Conservation (phyloP, 2,113 vertebrate species). For the Marmota flaviventris region DNA sequence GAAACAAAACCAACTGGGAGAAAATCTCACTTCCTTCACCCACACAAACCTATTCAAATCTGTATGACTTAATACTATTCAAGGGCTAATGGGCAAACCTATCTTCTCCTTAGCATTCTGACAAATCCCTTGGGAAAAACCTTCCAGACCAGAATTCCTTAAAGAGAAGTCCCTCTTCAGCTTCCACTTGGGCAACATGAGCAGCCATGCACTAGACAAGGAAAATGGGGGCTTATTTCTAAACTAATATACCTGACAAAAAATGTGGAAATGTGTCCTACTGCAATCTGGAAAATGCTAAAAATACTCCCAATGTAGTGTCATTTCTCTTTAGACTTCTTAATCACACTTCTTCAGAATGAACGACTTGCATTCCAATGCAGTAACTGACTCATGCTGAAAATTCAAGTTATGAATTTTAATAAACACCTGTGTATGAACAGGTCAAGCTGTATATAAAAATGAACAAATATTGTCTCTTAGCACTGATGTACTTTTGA, state of each 20-base stretch:
- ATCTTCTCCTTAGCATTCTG: background rate
- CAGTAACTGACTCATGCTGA: background rate
- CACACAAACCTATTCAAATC: background rate
- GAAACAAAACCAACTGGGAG: constrained; percentile 26
- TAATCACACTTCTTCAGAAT: background rate
- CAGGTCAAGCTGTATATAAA: constrained; percentile 11
- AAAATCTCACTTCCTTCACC: background rate
- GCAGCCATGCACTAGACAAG: background rate
- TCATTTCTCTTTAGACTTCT: constrained; percentile 1
- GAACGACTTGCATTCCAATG: background rate
- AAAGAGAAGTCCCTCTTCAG: background rate
- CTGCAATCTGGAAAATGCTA: background rate
- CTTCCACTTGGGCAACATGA: background rate
- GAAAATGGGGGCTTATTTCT: constrained; percentile 33
- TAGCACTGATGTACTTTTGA: background rate
- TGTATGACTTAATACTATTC: background rate
- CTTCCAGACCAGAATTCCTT: background rate
- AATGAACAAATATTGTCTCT: constrained; percentile 19
- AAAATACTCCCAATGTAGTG: background rate
- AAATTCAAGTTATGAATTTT: background rate
- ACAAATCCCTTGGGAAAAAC: background rate
- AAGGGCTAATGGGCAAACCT: background rate
- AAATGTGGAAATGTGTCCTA: background rate
- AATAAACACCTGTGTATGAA: background rate
- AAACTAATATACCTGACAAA: constrained; percentile 20